A percentile compares a stretch with the other conserved stretches of the same genome.
Conservation (phyloP, 2,113 vertebrate species). For the Pseudonaja textilis region DNA sequence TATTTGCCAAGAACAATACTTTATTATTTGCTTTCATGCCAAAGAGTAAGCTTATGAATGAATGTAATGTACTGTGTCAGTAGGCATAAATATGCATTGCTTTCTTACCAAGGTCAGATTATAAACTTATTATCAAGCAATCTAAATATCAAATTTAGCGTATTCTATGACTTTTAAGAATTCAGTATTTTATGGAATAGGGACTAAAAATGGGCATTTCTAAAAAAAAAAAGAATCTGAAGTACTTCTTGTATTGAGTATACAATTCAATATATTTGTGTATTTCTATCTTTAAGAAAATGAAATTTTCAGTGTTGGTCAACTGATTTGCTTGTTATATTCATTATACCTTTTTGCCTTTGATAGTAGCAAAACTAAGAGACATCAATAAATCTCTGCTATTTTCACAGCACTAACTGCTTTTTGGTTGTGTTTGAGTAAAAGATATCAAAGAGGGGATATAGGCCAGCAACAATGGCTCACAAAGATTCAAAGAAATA, state of each 20-base stretch:
- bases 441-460: neutral
- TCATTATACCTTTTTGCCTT: neutral
- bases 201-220: neutral
- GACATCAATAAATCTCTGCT: neutral
- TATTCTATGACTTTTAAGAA: neutral
- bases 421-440: neutral
- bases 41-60: neutral
- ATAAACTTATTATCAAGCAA: neutral
- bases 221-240: neutral
- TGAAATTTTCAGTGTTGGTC: slow-evolving; percentile 7
- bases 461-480: neutral
- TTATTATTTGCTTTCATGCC: slow-evolving; percentile 7
- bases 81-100: neutral
- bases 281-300: slow-evolving; percentile 1
- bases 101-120: neutral
- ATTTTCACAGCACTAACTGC: neutral
- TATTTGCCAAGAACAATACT: slow-evolving; percentile 6
- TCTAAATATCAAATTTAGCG: neutral
- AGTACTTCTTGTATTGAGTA: neutral
- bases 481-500: neutral
- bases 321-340: neutral
- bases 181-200: neutral
- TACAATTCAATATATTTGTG: neutral
- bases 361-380: neutral
- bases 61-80: neutral